Evolutionary conservation across 2,888 invertebrate genomes (phyloP), one percentile per base, ranked within the genome.

Genomic region (Prenolepis imparis): DNA sequence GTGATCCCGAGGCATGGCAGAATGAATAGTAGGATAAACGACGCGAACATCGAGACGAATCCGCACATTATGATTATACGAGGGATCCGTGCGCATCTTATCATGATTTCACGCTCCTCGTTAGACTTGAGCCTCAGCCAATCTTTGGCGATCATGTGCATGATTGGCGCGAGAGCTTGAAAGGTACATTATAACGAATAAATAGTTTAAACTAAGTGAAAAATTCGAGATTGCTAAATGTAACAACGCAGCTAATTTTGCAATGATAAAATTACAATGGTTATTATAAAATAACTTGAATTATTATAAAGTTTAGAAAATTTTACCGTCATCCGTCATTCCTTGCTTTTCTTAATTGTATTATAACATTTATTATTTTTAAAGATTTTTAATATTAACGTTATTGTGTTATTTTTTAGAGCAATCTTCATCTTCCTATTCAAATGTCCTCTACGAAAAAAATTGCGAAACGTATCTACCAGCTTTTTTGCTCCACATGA

Each of bases 11-110:
- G 72, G 1, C 81, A 12, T 48, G 75, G 66, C 0, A 84, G 83
- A 15, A 72, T 59, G 41, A 84, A 61, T 28, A 85, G 67, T 21
- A 82, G 55, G 3, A 44, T 44, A 52, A 75, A 24, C 0, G 84
- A 73, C 24, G 61, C 39, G 4, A 72, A 28, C 57, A 83, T 74
- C n/a, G 78, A 41, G 32, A 67, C 28, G 18, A 82, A 85, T 59
- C 83, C 82, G 15, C 77, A 64, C 36, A 78, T 67, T 64, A 77
- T 85, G 24, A 87, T 75, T 9, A 81, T 81, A 44, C 84, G 70
- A 57, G 86, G 72, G 1, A 85, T 61, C 32, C 64, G 75, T 5
- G 85, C 86, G 12, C 83, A 83, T 70, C 28, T 85, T 39, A 86
- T 63, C 87, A 87, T 86, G 21, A 75, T 41, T 3, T 66, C 59